phyloP scores from a whole-genome alignment of 2,888 invertebrate genomes.

The Toxonevra muliebris region DNA sequence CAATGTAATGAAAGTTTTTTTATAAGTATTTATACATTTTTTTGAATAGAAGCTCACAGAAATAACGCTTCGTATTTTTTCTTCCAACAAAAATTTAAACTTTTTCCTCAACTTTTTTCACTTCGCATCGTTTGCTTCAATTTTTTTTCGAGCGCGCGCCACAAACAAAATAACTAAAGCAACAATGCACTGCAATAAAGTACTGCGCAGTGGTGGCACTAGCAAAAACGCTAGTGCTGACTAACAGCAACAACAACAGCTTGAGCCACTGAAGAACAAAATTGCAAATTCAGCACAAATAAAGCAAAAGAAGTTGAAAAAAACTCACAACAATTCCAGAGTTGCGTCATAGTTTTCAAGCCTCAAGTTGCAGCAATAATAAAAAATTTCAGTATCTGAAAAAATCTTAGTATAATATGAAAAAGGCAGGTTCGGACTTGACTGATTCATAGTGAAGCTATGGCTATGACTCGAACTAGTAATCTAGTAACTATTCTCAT shows the following conservation, averaged over 20 bases:
- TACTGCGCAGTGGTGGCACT: neutral
- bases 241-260: neutral
- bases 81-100: neutral
- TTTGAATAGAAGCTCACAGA: neutral
- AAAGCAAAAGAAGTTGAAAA: neutral
- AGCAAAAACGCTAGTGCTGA: neutral
- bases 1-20: neutral
- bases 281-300: neutral
- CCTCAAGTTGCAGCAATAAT: too few species aligned
- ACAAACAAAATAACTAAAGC: neutral
- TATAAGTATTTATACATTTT: neutral
- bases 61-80: constrained; percentile 2
- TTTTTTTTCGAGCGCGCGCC: neutral
- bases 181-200: constrained; percentile 6
- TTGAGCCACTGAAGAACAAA: too few species aligned
- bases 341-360: too few species aligned
- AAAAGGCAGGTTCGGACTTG: too few species aligned
- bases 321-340: too few species aligned
- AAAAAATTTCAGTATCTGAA: too few species aligned
- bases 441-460: too few species aligned
- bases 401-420: too few species aligned
- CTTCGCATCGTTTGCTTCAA: neutral
- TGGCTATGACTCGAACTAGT: too few species aligned
- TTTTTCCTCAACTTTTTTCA: neutral
- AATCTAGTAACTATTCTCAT: too few species aligned